Percentiles rank a stretch among this genome's conserved stretches.
These are phyloP conservation scores for Xenopus laevis DNA, from an alignment of 2,113 vertebrate species.

Conservation along the genomic window DNA sequence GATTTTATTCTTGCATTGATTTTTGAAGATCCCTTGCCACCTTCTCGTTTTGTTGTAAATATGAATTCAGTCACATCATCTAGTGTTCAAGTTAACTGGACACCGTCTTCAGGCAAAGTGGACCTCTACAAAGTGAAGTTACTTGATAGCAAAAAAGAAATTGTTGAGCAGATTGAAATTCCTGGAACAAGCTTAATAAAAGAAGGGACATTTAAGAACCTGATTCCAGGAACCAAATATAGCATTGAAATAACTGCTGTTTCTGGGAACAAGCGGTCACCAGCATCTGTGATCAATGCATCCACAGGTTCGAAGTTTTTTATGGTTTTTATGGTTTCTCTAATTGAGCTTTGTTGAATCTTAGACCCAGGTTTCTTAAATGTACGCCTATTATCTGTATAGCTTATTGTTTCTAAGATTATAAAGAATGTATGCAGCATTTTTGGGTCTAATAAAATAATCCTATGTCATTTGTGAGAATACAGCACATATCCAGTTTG, in stretches of 20 bases:
- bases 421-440: too few species aligned
- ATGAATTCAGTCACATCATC: conserved; percentile 55
- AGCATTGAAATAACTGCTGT: conserved; percentile 65
- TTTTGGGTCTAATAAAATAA: too few species aligned
- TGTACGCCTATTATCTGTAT: neutral
- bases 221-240: conserved; percentile 75
- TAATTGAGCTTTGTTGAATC: neutral
- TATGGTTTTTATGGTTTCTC: too few species aligned
- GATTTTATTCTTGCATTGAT: conserved; percentile 7
- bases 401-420: too few species aligned
- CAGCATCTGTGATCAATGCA: conserved; percentile 56
- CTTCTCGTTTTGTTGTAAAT: conserved; percentile 64
- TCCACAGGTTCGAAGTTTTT: conserved; percentile 74
- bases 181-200: conserved; percentile 53
- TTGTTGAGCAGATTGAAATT: conserved; percentile 53
- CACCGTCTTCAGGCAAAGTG: conserved; percentile 70
- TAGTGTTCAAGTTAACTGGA: conserved; percentile 72
- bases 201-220: conserved; percentile 64
- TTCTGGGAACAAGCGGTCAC: conserved; percentile 68
- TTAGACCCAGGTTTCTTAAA: neutral
- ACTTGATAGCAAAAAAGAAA: conserved; percentile 56
- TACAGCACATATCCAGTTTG: too few species aligned
- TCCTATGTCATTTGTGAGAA: too few species aligned
- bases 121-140: conserved; percentile 73
- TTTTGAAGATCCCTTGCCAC: conserved; percentile 72